Percentiles rank a stretch among this genome's conserved stretches.
These are phyloP conservation scores for Serinus canaria DNA, from an alignment of 2,113 vertebrate genomes.

Conservation along the genomic window DNA sequence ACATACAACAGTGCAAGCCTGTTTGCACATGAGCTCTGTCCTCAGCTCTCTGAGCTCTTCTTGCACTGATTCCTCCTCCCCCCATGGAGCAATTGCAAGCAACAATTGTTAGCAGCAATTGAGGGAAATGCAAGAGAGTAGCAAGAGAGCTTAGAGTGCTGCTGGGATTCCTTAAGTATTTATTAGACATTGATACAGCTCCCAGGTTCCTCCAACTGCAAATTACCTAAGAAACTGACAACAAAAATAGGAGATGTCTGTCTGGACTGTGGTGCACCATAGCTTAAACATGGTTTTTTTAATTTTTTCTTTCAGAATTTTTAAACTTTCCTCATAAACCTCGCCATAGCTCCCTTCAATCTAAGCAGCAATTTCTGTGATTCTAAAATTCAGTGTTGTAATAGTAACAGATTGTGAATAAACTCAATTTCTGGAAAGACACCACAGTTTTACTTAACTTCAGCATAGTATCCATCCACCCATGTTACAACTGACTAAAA, in stretches of 20 bases:
- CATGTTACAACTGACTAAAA: not conserved
- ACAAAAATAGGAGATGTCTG: not conserved
- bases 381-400: not conserved
- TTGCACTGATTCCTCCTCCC: not conserved
- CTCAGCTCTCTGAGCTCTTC: not conserved
- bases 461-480: not conserved
- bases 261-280: not conserved
- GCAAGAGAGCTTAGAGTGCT: not conserved
- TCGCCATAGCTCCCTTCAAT: not conserved
- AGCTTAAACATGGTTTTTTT: rapidly evolving
- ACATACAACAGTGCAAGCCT: not conserved
- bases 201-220: not conserved
- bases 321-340: not conserved
- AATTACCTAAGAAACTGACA: not conserved
- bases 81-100: not conserved
- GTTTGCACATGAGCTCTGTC: not conserved
- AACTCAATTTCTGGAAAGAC: not conserved
- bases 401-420: not conserved
- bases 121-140: not conserved
- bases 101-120: not conserved
- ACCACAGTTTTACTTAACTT: not conserved
- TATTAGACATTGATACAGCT: not conserved
- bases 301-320: not conserved
- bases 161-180: not conserved
- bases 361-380: not conserved